A percentile compares a stretch with the other conserved stretches of the same genome.
Evolutionary conservation across 2,797 vertebrate genomes (phyloP).

Genomic region (Semotilus atromaculatus): DNA sequence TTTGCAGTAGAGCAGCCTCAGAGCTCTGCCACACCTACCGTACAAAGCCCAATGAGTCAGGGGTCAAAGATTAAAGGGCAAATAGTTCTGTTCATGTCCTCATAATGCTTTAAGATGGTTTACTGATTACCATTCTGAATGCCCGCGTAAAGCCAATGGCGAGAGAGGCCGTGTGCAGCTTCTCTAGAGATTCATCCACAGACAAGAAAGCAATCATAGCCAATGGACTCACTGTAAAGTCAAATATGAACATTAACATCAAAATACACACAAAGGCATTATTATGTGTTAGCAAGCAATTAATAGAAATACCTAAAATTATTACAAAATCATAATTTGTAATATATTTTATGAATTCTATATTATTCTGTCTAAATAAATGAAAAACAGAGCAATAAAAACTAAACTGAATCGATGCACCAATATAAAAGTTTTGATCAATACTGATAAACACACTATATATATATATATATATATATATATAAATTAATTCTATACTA

Average conservation of each 20-base stretch:
- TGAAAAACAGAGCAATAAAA: neutral
- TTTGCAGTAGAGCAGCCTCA: slow-evolving; percentile 90
- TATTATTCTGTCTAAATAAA: neutral
- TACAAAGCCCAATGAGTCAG: neutral
- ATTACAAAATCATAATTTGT: neutral
- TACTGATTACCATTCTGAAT: slow-evolving; percentile 87
- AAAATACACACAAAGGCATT: slow-evolving; percentile 9
- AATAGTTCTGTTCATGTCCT: neutral
- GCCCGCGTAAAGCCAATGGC: slow-evolving; percentile 93
- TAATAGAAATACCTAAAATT: neutral
- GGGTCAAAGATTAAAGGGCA: neutral
- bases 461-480: neutral
- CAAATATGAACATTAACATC: slow-evolving; percentile 43
- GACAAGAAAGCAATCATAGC: slow-evolving; percentile 95
- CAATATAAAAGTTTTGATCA: neutral
- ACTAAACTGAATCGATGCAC: neutral
- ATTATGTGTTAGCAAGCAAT: neutral
- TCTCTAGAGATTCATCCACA: slow-evolving; percentile 86
- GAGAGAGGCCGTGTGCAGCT: slow-evolving; percentile 84
- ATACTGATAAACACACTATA: neutral
- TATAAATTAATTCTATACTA: neutral
- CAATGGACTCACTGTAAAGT: slow-evolving; percentile 90
- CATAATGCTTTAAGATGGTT: neutral
- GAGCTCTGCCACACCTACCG: slow-evolving; percentile 95
- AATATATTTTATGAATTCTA: neutral